These are phyloP conservation scores for Mirounga angustirostris DNA, from an alignment of 2,113 vertebrate species.

Conservation along the genomic window DNA sequence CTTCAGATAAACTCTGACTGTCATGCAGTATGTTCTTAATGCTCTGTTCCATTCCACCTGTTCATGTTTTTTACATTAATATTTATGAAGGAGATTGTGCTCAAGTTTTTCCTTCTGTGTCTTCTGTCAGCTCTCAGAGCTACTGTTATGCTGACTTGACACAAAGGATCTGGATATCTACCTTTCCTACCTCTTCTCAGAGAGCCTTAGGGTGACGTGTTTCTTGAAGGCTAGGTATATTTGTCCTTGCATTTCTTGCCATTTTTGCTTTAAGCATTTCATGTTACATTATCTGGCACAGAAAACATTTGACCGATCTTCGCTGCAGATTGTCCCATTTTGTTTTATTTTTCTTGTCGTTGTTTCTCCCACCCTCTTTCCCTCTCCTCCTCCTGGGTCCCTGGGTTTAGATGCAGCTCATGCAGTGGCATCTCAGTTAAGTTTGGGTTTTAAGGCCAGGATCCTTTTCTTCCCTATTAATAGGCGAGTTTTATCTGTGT, in stretches of 20 bases:
- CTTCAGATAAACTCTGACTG: not conserved
- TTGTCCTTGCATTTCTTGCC: not conserved
- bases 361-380: not conserved
- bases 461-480: not conserved
- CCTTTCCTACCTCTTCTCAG: not conserved
- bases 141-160: not conserved
- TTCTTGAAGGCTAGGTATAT: not conserved
- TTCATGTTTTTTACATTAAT: not conserved
- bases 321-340: not conserved
- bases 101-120: not conserved
- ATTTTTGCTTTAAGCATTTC: not conserved
- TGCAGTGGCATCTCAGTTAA: accelerated
- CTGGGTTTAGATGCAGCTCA: not conserved
- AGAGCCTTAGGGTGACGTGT: not conserved
- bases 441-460: not conserved
- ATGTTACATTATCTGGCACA: not conserved
- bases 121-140: too few species aligned
- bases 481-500: not conserved
- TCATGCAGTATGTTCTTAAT: accelerated
- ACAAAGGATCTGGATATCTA: not conserved
- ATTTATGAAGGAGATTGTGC: not conserved
- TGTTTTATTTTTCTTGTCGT: not conserved
- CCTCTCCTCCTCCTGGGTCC: not conserved
- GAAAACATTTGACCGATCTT: not conserved
- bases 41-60: not conserved